Conservation (phyloP, 2,888 invertebrate genomes). For the Hemithea aestivaria region DNA sequence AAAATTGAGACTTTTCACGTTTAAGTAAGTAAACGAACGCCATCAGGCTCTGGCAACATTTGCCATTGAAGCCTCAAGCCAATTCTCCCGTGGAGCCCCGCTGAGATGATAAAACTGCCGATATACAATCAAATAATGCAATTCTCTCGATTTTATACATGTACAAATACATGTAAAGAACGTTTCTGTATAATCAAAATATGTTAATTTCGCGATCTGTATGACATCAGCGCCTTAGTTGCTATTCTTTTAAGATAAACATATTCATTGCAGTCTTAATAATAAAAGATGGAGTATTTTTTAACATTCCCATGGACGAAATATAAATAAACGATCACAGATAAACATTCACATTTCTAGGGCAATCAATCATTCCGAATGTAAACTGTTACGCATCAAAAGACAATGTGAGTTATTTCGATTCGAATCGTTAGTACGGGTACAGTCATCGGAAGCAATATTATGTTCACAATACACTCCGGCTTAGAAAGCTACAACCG, state of each 20-base stretch:
- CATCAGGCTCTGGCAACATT: constrained; percentile 28
- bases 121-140: constrained; percentile 51
- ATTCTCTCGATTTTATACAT: constrained; percentile 38
- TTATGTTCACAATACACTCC: constrained; percentile 38
- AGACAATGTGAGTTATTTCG: constrained; percentile 27
- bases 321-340: constrained; percentile 21
- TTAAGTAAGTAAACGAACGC: too few species aligned
- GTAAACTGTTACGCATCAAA: constrained; percentile 21
- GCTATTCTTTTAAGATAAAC: constrained; percentile 5
- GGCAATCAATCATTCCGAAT: constrained; percentile 21
- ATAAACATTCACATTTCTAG: constrained; percentile 13
- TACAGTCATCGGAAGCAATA: constrained; percentile 37
- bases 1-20: too few species aligned
- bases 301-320: too few species aligned
- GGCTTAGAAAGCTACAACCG: constrained; percentile 50
- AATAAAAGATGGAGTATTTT: too few species aligned
- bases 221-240: constrained; percentile 10
- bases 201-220: constrained; percentile 10
- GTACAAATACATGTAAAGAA: constrained; percentile 24
- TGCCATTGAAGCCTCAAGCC: constrained; percentile 43
- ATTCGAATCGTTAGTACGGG: constrained; percentile 28
- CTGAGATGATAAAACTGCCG: constrained; percentile 44
- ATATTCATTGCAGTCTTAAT: too few species aligned
- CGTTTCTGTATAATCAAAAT: constrained; percentile 21
- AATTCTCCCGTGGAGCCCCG: constrained; percentile 52